Conservation (phyloP, 1,140 invertebrate genomes). For the Palaemon carinicauda region DNA sequence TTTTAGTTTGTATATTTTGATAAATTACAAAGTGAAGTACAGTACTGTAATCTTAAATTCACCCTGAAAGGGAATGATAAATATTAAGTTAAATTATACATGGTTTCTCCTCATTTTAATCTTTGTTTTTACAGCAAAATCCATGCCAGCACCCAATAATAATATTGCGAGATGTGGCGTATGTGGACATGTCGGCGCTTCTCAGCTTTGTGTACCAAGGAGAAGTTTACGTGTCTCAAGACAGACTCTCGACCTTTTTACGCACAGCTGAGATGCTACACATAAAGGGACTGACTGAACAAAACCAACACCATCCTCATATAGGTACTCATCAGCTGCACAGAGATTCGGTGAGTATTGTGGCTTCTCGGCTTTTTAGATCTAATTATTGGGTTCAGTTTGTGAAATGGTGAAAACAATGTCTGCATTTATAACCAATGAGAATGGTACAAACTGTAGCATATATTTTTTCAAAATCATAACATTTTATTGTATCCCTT, state of each 20-base stretch:
- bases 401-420: background rate
- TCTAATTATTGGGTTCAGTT: background rate
- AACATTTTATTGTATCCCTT: background rate
- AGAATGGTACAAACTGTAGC: background rate
- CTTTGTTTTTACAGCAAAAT: slow-evolving; percentile 11
- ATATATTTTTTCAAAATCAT: background rate
- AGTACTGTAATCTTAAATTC: no score
- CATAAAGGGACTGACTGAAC: slow-evolving; percentile 72
- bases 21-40: no score
- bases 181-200: slow-evolving; percentile 67
- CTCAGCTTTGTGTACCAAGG: slow-evolving; percentile 70
- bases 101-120: background rate
- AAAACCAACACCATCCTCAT: slow-evolving; percentile 52
- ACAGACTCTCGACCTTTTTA: slow-evolving; percentile 72
- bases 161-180: slow-evolving; percentile 68
- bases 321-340: slow-evolving; percentile 42
- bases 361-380: background rate
- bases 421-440: background rate
- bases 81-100: background rate
- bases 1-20: no score
- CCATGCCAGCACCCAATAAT: slow-evolving; percentile 67
- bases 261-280: slow-evolving; percentile 73
- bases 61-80: no score
- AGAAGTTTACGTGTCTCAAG: slow-evolving; percentile 75
- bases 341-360: slow-evolving; percentile 35